Conservation (phyloP, 1,140 invertebrate species). For the Drosophila lowei region DNA sequence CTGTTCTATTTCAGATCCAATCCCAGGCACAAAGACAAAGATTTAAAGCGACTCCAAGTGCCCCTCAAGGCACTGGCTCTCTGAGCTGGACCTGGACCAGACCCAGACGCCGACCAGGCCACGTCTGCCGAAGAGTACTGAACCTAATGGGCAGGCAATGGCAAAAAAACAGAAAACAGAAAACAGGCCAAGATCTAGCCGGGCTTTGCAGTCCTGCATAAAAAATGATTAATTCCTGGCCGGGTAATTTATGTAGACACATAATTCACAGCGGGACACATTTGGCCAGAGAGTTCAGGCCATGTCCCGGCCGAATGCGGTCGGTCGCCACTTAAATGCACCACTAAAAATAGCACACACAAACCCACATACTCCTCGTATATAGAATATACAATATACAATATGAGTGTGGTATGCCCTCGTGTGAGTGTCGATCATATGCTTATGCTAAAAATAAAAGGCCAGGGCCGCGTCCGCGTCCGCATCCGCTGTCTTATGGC, state of each 20-base stretch:
- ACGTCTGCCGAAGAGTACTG: slow-evolving; percentile 23
- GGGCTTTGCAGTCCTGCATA: slow-evolving; percentile 65
- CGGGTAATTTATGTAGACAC: slow-evolving; percentile 81
- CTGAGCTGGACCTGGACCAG: background rate
- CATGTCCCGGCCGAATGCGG: slow-evolving; percentile 49
- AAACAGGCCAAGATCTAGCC: slow-evolving; percentile 26
- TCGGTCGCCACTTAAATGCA: slow-evolving; percentile 75
- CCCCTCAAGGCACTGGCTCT: slow-evolving; percentile 47
- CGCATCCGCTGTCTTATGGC: slow-evolving; percentile 29
- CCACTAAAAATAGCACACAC: slow-evolving; percentile 72
- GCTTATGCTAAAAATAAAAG: slow-evolving; percentile 73
- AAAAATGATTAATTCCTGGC: slow-evolving; percentile 80
- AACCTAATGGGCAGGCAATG: slow-evolving; percentile 65
- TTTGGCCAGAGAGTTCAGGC: slow-evolving; percentile 76
- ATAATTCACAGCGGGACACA: slow-evolving; percentile 81
- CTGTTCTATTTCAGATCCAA: slow-evolving; percentile 29
- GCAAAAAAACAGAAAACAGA: slow-evolving; percentile 18
- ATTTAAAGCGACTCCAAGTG: slow-evolving; percentile 72
- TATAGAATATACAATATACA: background rate
- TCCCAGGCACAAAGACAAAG: slow-evolving; percentile 63
- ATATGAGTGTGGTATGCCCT: slow-evolving; percentile 2
- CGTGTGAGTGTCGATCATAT: slow-evolving; percentile 65
- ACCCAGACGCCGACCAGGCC: slow-evolving; percentile 3
- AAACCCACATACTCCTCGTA: slow-evolving; percentile 19
- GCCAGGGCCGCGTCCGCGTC: slow-evolving; percentile 10